These are phyloP conservation scores for Zaprionus nigranus DNA, from an alignment of 1,140 invertebrate species.

Conservation along the genomic window DNA sequence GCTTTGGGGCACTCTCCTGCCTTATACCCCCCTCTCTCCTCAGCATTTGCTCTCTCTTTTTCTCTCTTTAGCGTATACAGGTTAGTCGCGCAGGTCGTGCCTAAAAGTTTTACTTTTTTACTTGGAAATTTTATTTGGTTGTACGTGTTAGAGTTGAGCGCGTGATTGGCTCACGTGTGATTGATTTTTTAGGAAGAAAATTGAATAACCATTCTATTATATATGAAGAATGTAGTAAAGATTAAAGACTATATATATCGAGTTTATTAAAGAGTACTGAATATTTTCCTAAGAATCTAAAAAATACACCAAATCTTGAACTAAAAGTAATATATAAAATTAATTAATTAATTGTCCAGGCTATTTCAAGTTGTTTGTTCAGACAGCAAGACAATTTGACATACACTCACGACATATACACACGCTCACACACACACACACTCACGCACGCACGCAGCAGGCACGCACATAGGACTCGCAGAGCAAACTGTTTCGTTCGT, in stretches of 20 bases:
- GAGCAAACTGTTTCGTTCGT: not conserved
- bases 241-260: too few species aligned
- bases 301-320: too few species aligned
- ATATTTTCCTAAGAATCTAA: too few species aligned
- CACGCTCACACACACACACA: not conserved
- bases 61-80: slow-evolving; percentile 5
- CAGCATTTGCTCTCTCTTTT: not conserved
- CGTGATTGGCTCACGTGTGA: slow-evolving; percentile 5
- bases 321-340: too few species aligned
- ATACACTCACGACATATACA: not conserved
- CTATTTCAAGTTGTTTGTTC: not conserved
- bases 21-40: not conserved
- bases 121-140: slow-evolving; percentile 64
- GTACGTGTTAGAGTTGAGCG: slow-evolving; percentile 29
- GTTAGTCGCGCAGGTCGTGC: slow-evolving; percentile 12
- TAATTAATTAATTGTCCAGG: too few species aligned
- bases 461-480: slow-evolving; percentile 10
- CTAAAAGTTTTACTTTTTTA: slow-evolving; percentile 31
- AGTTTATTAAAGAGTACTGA: too few species aligned
- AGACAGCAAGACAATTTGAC: not conserved
- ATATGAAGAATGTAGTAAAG: too few species aligned
- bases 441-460: slow-evolving; percentile 6
- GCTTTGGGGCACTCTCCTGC: slow-evolving; percentile 9
- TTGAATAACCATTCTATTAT: not conserved
- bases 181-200: not conserved